Evolutionary conservation across 1,140 invertebrate genomes (phyloP), one percentile per base, ranked within the genome.

Genomic region (Megathymus violae): DNA sequence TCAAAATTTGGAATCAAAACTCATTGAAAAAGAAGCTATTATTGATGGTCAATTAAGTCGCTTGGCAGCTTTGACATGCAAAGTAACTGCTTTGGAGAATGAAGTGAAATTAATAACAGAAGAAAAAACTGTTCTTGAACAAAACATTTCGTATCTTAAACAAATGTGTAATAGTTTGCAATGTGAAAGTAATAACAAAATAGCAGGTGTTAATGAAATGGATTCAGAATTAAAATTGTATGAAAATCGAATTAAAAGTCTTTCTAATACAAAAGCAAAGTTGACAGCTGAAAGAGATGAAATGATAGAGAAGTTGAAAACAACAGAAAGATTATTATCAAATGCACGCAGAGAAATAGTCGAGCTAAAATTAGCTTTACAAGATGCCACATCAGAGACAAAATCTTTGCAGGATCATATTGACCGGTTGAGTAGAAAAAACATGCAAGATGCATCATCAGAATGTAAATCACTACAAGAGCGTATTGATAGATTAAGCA

Each of bases 351-450:
- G 76, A 66, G 91, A 92, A 77, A 82, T 91, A 52, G 79, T 92
- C 4, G 90, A 91, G 41, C 59, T 92, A 22, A 91, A 91, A 76
- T 69, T 92, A 60, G 85, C 83, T 54, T 69, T 91, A 51, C 89
- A 92, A 74, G 89, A 91, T 85, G 82, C 89, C 19, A 88, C 85
- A 27, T 78, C 84, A 64, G 91, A 92, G 81, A 88, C 86, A 13
- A 82, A 87, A 71, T 80, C 76, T 36, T 71, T 91, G 34, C 77
- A 88, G 66, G 80, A 88, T 19, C 76, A 73, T 74, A 64, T 90
- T n/a, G 80, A 71, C 38, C 80, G 73, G 60, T 65, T 90, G 31
- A 82, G 56, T 51, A 78, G 64, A 50, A 31, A 1, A 9, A 31
- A 31, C 7, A 31, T 31, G 7, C 69, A 56, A 66, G 75, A 79